Evolutionary conservation across 1,140 invertebrate genomes (phyloP), one percentile per base, ranked within the genome.

Genomic region (Riptortus pedestris): DNA sequence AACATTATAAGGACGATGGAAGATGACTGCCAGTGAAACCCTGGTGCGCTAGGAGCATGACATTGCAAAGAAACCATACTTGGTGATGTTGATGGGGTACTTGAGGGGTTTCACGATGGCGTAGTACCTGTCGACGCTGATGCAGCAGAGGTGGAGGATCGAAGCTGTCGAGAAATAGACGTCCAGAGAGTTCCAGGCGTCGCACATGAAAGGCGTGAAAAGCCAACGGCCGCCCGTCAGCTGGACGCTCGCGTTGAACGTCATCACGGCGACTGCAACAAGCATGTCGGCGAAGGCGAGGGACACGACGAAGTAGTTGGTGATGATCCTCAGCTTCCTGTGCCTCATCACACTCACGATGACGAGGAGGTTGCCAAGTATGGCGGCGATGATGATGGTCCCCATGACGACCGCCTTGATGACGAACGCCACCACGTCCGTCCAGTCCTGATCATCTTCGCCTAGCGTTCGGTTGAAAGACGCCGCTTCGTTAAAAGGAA

Each of bases 1-100:
- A 98, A 93, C 0, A 96, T 94, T 48, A 93, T 90, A 72, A 98
- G 94, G n/a, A n/a, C n/a, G n/a, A n/a, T n/a, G n/a, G 64, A 93
- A 96, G 65, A 98, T 95, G 31, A 94, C 79, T 1, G 90, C 86
- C 0, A 94, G 92, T 51, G 92, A 78, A 5, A 91, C 74, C 96
- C 96, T 98, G 0, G 95, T 91, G 51, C 87, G 83, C n/a, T 11
- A 85, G 85, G 2, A 90, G 73, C 86, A 89, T 89, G 67, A 88
- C n/a, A n/a, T n/a, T n/a, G n/a, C 86, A 2, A 80, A 83, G 0
- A 97, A 93, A 11, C 83, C 87, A 67, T 79, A 78, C 67, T 85
- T 82, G 0, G 88, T 92, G 86, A 94, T 93, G 31, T 87, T 90
- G 22, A 88, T 83, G 1, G 90, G 88, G 72, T 94, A 93, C 73